A percentile compares a stretch with the other conserved stretches of the same genome.
Conservation (phyloP, 2,797 vertebrate genomes). For the Sebastes cheni region DNA sequence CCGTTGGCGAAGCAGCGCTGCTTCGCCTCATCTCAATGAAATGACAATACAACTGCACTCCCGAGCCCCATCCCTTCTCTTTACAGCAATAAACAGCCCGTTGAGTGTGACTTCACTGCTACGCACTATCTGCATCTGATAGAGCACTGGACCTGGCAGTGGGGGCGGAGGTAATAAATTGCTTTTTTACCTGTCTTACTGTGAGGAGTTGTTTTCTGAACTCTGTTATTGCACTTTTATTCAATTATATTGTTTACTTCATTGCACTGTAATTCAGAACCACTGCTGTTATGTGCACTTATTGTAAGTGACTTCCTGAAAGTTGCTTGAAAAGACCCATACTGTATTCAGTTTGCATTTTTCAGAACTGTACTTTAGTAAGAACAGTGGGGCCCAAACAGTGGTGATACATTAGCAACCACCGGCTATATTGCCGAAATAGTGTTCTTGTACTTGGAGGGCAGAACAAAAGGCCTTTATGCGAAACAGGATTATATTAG, state of each 20-base stretch:
- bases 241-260: background rate
- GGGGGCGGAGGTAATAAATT: background rate
- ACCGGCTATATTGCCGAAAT: background rate
- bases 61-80: slow-evolving; percentile 77
- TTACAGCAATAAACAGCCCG: slow-evolving; percentile 69
- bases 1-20: slow-evolving; percentile 61
- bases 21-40: slow-evolving; percentile 84
- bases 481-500: background rate
- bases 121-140: slow-evolving; percentile 31
- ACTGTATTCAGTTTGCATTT: background rate
- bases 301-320: background rate
- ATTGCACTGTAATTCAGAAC: background rate
- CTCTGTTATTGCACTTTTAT: slow-evolving; percentile 1
- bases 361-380: background rate
- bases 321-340: background rate
- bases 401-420: background rate
- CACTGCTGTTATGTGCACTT: background rate
- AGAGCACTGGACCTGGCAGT: slow-evolving; percentile 4
- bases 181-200: slow-evolving; percentile 14
- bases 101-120: slow-evolving; percentile 40
- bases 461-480: background rate
- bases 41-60: slow-evolving; percentile 84
- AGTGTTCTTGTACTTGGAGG: background rate
- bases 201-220: background rate
- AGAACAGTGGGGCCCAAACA: background rate